phyloP scores from a whole-genome alignment of 2,113 vertebrate species.

The Periophthalmus modestus region DNA sequence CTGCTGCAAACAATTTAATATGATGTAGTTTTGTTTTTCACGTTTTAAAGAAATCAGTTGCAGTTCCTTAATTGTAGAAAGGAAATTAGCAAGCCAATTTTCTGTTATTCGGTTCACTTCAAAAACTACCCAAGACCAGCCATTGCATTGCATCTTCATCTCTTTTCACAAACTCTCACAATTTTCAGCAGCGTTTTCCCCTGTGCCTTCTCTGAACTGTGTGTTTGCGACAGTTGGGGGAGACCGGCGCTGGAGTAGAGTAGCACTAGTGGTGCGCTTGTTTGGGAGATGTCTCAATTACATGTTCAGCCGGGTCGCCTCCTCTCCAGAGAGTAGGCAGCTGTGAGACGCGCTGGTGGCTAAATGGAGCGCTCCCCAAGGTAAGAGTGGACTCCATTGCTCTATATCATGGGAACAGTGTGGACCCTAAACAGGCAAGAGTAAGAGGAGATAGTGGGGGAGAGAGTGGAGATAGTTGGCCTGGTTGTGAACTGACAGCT shows the following conservation, averaged over 20 bases:
- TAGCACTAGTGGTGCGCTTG: conserved; percentile 20
- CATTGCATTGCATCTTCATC: neutral
- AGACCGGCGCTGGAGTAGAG: conserved; percentile 4
- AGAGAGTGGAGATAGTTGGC: neutral
- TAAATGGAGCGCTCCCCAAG: conserved; percentile 49
- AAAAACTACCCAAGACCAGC: neutral
- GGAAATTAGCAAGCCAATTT: too few relatives aligned
- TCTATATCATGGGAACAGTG: conserved; percentile 25
- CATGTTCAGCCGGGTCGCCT: conserved; percentile 27
- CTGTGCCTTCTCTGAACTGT: neutral
- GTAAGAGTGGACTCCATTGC: conserved; percentile 36
- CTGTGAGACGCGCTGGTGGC: conserved; percentile 52
- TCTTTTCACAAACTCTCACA: neutral
- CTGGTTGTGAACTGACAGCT: neutral
- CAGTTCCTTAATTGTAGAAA: too few relatives aligned
- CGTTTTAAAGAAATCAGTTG: too few relatives aligned
- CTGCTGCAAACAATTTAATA: too few relatives aligned
- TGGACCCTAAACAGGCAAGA: neutral
- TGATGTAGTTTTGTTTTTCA: too few relatives aligned
- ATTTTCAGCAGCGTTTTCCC: neutral
- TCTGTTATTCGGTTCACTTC: neutral
- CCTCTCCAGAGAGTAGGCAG: conserved; percentile 45
- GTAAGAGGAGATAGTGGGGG: neutral
- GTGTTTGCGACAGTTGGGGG: neutral
- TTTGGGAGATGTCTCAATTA: conserved; percentile 51